phyloP scores from a whole-genome alignment of 2,797 vertebrate species.

The Microtus agrestis region DNA sequence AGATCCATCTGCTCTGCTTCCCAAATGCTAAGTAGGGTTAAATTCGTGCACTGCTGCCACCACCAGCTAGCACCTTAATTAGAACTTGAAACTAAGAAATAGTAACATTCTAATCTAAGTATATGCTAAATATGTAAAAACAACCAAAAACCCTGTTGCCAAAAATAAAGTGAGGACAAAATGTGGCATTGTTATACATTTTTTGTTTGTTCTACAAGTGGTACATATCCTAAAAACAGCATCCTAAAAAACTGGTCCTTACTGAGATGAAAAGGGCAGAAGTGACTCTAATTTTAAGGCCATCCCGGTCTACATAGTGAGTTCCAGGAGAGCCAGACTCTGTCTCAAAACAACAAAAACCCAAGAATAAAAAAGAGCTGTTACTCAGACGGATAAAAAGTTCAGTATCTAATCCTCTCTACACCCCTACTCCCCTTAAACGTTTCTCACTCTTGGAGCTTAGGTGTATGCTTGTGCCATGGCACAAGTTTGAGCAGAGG shows the following conservation, averaged over 20 bases:
- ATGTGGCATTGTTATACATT: not conserved
- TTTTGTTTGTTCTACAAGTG: conserved; percentile 8
- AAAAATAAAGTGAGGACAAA: not conserved
- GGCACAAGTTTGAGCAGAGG: not conserved
- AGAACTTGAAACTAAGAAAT: conserved; percentile 45
- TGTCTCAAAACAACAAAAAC: not conserved
- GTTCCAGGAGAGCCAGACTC: not conserved
- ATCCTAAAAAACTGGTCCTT: not conserved
- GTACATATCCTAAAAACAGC: not conserved
- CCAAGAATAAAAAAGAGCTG: not conserved
- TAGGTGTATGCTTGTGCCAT: not conserved
- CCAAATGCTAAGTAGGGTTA: not conserved
- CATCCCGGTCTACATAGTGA: not conserved
- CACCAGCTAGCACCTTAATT: not conserved
- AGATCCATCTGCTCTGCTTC: not conserved
- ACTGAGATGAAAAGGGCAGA: not conserved
- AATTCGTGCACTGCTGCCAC: too few relatives aligned
- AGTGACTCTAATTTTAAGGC: not conserved
- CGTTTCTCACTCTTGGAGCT: too few relatives aligned
- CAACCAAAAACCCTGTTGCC: not conserved
- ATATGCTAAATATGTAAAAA: not conserved
- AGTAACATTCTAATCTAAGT: conserved; percentile 7
- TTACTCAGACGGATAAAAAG: not conserved
- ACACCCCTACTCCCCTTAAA: not conserved
- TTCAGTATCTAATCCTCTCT: not conserved